Evolutionary conservation across 2,888 invertebrate genomes (phyloP), one percentile per base, ranked within the genome.

Genomic region (Adineta ricciae): DNA sequence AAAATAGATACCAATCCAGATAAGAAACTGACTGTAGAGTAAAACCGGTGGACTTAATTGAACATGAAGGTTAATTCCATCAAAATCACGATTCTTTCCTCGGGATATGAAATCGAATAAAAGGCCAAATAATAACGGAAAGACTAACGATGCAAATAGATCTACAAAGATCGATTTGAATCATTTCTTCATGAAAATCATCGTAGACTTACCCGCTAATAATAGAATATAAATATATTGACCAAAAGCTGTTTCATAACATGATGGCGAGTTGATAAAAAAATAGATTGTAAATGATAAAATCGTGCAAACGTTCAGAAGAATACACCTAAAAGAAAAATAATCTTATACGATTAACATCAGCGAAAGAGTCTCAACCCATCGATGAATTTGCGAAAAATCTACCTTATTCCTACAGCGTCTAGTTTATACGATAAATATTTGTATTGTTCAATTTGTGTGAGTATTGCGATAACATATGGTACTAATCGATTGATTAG

Each of bases 31-130:
- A 41, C 41, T 41, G 14, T 78, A 78, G 11, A 78, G 41, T 41
- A 78, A 41, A 41, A 24, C 41, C 9, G 78, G 38, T 78, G 78
- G 78, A 78, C 41, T 78, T 78, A 78, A 3, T 78, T 78, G 78
- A 78, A 41, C 41, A 78, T 78, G 78, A 78, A 78, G 8, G 41
- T 78, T 78, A 41, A 78, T 78, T 9, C 78, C 78, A 78, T 78
- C 78, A n/a, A 78, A 78, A 38, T 41, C 14, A 41, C 78, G 78
- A 78, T 11, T 38, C 0, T 41, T n/a, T 78, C n/a, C 41, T n/a
- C 19, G 5, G 1, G 5, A 32, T 32, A 64, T 32, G 16, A 64
- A 36, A 64, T 64, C 64, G 19, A 64, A 32, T 1, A 32, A 19
- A 11, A 32, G 16, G 32, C 64, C 64, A 64, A 64, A 64, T 19